Percentiles rank a stretch among this genome's conserved stretches.
These are phyloP conservation scores for Acanthopagrus latus DNA, from an alignment of 2,797 vertebrate genomes.

Conservation along the genomic window DNA sequence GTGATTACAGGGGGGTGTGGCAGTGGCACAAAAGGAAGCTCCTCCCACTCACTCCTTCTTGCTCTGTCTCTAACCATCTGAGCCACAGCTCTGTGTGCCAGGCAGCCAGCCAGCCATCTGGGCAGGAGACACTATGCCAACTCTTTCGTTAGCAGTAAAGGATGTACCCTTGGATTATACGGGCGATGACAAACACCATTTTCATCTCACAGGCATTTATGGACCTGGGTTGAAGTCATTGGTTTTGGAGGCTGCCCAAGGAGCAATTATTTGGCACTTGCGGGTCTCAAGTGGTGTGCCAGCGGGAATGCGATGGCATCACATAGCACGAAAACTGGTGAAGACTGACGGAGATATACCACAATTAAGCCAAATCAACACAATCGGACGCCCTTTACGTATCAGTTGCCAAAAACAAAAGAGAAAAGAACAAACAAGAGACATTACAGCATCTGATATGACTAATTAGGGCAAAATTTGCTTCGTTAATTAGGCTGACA, in stretches of 20 bases:
- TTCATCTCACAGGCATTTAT: slow-evolving; percentile 51
- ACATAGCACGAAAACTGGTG: slow-evolving; percentile 83
- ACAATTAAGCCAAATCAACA: slow-evolving; percentile 58
- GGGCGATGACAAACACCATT: slow-evolving; percentile 35
- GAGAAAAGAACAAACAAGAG: slow-evolving; percentile 78
- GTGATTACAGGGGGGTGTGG: slow-evolving; percentile 62
- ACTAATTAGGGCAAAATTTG: slow-evolving; percentile 84
- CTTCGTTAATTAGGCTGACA: slow-evolving; percentile 78
- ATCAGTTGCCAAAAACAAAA: slow-evolving; percentile 77
- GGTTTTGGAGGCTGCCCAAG: slow-evolving; percentile 69
- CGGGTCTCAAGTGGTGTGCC: slow-evolving; percentile 78
- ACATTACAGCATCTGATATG: slow-evolving; percentile 64
- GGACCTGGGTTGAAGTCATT: slow-evolving; percentile 58
- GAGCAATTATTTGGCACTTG: slow-evolving; percentile 59
- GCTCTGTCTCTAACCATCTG: slow-evolving; percentile 74
- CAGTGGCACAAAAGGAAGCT: slow-evolving; percentile 76
- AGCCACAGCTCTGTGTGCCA: slow-evolving; percentile 82
- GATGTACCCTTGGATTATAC: slow-evolving; percentile 67
- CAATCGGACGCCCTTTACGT: slow-evolving; percentile 61
- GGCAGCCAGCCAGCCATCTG: slow-evolving; percentile 83
- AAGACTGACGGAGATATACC: slow-evolving; percentile 66
- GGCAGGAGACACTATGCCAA: slow-evolving; percentile 87
- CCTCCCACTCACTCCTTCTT: slow-evolving; percentile 81
- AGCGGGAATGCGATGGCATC: slow-evolving; percentile 89
- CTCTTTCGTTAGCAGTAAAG: slow-evolving; percentile 71